phyloP scores from a whole-genome alignment of 2,113 vertebrate genomes.

The Cyanoderma ruficeps region DNA sequence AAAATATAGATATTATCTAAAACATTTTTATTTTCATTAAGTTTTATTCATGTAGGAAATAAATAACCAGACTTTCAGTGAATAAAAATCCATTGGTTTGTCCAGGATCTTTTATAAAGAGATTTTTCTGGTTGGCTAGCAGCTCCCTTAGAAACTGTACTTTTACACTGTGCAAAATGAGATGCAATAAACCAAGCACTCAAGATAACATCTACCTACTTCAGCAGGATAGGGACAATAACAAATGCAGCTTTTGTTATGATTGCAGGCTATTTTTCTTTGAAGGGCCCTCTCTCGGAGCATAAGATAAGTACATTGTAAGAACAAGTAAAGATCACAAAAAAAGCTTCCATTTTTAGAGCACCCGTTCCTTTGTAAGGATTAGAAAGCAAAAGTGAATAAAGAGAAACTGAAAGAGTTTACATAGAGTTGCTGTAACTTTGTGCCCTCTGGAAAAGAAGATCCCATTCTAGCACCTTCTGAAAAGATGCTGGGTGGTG shows the following conservation, averaged over 20 bases:
- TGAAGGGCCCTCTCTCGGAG: not conserved
- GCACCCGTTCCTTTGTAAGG: not conserved
- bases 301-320: not conserved
- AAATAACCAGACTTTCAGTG: not conserved
- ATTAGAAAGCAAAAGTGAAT: not conserved
- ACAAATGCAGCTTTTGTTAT: constrained; percentile 3
- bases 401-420: not conserved
- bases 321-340: not conserved
- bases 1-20: not conserved
- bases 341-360: not conserved
- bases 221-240: not conserved
- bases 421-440: not conserved
- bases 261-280: not conserved
- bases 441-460: not conserved
- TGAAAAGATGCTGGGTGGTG: not conserved
- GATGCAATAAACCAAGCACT: constrained; percentile 17
- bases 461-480: not conserved
- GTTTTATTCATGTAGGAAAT: not conserved
- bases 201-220: constrained; percentile 14
- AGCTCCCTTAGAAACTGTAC: not conserved
- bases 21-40: constrained; percentile 9
- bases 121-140: not conserved
- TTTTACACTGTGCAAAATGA: not conserved
- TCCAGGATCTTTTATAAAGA: not conserved
- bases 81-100: not conserved